Percentiles rank a stretch among this genome's conserved stretches.
These are phyloP conservation scores for Melipona beecheii DNA, from an alignment of 2,888 invertebrate genomes.

Conservation along the genomic window DNA sequence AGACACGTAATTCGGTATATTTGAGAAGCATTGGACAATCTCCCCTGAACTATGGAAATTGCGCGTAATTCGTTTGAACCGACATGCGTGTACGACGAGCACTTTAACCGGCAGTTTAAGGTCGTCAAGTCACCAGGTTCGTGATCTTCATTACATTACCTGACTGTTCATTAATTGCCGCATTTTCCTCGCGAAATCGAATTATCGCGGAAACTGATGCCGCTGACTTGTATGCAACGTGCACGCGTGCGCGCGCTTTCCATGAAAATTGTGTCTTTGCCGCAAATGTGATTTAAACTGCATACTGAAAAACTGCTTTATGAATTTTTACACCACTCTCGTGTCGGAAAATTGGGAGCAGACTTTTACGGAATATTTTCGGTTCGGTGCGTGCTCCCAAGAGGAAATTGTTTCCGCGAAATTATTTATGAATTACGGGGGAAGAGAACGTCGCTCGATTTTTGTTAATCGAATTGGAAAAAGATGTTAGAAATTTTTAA, in stretches of 20 bases:
- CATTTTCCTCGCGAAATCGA: conserved; percentile 59
- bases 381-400: too few species aligned
- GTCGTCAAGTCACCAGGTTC: conserved; percentile 15
- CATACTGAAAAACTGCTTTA: conserved; percentile 2
- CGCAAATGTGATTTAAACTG: conserved; percentile 24
- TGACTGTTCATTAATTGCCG: conserved; percentile 63
- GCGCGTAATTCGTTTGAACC: background rate
- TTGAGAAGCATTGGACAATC: background rate
- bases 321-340: conserved; percentile 2
- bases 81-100: background rate
- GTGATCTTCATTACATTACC: conserved; percentile 35
- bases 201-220: conserved; percentile 56
- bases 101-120: conserved; percentile 31
- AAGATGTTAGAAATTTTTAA: too few species aligned
- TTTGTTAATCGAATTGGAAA: too few species aligned
- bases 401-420: background rate
- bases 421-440: background rate
- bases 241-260: background rate
- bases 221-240: conserved; percentile 32
- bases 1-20: background rate
- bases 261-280: conserved; percentile 7
- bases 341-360: background rate
- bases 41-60: background rate
- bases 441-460: too few species aligned
- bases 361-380: background rate